phyloP scores from a whole-genome alignment of 2,113 vertebrate species.

The Physeter macrocephalus region DNA sequence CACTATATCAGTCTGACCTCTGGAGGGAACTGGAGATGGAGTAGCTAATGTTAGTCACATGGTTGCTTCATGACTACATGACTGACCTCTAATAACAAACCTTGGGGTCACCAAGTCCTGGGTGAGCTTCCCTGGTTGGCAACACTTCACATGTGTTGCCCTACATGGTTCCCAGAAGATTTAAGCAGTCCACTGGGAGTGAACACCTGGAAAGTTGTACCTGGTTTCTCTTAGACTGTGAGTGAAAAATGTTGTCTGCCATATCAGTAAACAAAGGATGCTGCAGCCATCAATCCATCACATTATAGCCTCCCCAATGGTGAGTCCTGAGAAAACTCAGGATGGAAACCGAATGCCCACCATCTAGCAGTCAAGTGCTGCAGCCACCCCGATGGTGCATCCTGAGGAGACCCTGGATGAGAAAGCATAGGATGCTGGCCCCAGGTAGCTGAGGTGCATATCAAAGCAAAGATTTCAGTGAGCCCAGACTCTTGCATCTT shows the following conservation, averaged over 20 bases:
- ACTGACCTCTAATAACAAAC: background rate
- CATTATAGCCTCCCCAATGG: too few relatives aligned
- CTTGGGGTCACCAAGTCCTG: background rate
- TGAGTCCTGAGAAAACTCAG: background rate
- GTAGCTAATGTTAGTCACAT: background rate
- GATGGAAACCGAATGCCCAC: background rate
- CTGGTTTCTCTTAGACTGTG: background rate
- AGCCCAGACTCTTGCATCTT: background rate
- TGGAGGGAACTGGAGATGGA: background rate
- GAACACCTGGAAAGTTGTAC: background rate
- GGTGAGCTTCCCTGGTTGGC: background rate
- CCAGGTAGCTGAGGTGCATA: background rate
- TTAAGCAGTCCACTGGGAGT: background rate
- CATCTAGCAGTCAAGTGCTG: rapidly evolving
- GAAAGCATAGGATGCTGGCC: background rate
- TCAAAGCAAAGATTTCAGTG: background rate
- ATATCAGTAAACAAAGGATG: background rate
- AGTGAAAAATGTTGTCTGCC: too few relatives aligned
- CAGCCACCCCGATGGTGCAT: rapidly evolving
- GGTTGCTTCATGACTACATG: background rate
- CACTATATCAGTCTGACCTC: background rate
- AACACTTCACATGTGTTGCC: background rate
- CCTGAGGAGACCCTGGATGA: background rate
- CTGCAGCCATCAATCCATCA: too few relatives aligned
- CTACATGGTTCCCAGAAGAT: background rate